Evolutionary conservation across 2,888 invertebrate genomes (phyloP).

Genomic region (Beris chalybata): DNA sequence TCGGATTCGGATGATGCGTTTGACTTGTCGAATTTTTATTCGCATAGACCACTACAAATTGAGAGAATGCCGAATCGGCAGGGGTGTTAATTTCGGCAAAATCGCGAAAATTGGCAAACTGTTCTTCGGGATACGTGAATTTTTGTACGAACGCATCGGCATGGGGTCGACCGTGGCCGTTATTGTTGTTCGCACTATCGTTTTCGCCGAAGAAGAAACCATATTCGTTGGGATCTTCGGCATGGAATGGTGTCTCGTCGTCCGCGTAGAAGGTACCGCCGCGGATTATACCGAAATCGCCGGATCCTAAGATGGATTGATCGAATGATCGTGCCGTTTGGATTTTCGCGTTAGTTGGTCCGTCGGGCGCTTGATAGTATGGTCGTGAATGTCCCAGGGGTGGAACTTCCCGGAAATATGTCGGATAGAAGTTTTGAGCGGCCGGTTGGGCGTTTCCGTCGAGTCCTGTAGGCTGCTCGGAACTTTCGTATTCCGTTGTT

Average conservation of each 20-base stretch:
- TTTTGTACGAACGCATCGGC: slow-evolving; percentile 65
- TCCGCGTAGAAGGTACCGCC: slow-evolving; percentile 85
- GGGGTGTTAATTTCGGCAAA: slow-evolving; percentile 89
- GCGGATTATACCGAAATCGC: slow-evolving; percentile 82
- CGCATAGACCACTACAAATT: slow-evolving; percentile 81
- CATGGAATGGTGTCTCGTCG: slow-evolving; percentile 65
- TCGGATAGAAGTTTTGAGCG: slow-evolving; percentile 74
- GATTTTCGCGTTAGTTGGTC: slow-evolving; percentile 59
- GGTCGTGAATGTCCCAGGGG: slow-evolving; percentile 65
- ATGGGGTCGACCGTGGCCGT: slow-evolving; percentile 72
- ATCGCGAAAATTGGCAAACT: slow-evolving; percentile 87
- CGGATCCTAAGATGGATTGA: slow-evolving; percentile 73
- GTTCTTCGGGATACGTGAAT: slow-evolving; percentile 76
- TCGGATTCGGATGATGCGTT: slow-evolving; percentile 59
- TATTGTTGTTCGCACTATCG: slow-evolving; percentile 63
- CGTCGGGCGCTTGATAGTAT: slow-evolving; percentile 62
- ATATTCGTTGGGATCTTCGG: slow-evolving; percentile 58
- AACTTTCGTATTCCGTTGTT: slow-evolving; percentile 38
- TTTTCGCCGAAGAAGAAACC: slow-evolving; percentile 58
- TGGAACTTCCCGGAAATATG: slow-evolving; percentile 67
- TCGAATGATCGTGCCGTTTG: slow-evolving; percentile 58
- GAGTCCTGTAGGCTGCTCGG: slow-evolving; percentile 22
- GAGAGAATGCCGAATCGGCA: slow-evolving; percentile 78
- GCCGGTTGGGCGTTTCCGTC: slow-evolving; percentile 58
- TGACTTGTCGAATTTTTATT: slow-evolving; percentile 72